Conservation (phyloP, 2,113 vertebrate species). For the Tachysurus vachellii region DNA sequence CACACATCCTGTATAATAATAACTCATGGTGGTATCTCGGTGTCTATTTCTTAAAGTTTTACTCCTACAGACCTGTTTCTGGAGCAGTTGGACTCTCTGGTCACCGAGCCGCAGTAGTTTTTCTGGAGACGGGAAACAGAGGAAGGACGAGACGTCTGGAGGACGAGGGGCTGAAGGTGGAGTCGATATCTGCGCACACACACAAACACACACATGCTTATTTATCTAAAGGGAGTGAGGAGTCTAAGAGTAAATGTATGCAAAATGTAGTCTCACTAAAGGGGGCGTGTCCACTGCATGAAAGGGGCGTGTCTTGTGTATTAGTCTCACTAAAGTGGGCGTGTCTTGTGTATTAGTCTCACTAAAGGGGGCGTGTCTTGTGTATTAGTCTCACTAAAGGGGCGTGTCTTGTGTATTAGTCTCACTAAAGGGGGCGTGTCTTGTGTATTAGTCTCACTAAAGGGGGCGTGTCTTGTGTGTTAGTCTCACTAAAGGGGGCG, state of each 20-base stretch:
- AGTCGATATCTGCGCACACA: constrained; percentile 68
- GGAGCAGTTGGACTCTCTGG: constrained; percentile 81
- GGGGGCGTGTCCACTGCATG: neutral
- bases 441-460: neutral
- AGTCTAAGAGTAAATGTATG: neutral
- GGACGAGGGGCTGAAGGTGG: constrained; percentile 73
- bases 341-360: neutral
- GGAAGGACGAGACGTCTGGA: constrained; percentile 83
- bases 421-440: neutral
- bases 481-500: neutral
- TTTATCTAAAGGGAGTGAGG: neutral
- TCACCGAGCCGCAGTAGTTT: constrained; percentile 88
- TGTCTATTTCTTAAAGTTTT: neutral
- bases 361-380: neutral
- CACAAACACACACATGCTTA: neutral
- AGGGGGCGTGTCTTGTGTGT: neutral
- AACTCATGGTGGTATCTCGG: neutral
- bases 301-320: too few relatives aligned
- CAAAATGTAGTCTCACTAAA: neutral
- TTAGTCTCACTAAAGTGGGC: neutral
- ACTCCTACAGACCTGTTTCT: constrained; percentile 80
- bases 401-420: neutral
- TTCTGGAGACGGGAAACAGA: constrained; percentile 91
- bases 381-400: neutral
- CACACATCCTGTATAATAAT: neutral